phyloP scores from a whole-genome alignment of 2,797 vertebrate genomes.

The Oreochromis grahami region DNA sequence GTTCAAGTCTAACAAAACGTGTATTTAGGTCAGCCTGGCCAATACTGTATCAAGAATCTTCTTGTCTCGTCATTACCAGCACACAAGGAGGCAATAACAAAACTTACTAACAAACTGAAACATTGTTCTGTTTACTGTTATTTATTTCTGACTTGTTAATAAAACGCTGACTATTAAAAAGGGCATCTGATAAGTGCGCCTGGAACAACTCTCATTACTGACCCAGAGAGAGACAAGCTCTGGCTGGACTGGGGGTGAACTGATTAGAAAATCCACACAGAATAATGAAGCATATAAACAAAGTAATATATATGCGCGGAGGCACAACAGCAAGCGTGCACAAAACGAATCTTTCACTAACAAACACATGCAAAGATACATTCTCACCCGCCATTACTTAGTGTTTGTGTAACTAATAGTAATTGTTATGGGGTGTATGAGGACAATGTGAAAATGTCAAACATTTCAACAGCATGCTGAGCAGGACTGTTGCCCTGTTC shows the following conservation, averaged over 20 bases:
- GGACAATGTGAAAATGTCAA: constrained; percentile 54
- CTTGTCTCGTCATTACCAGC: constrained; percentile 7
- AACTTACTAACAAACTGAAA: background rate
- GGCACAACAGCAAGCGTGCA: background rate
- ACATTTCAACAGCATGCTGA: constrained; percentile 52
- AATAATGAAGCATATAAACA: constrained; percentile 46
- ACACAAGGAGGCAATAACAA: background rate
- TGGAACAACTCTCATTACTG: constrained; percentile 59
- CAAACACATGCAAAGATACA: background rate
- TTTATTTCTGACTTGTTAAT: constrained; percentile 44
- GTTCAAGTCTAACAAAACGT: background rate
- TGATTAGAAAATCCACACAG: constrained; percentile 36
- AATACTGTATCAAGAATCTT: constrained; percentile 7
- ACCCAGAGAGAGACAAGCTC: constrained; percentile 41
- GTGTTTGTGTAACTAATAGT: constrained; percentile 35
- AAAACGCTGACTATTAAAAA: constrained; percentile 55
- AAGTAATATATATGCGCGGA: constrained; percentile 22
- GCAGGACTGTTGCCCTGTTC: constrained; percentile 36
- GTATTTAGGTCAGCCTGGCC: background rate
- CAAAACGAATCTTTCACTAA: background rate
- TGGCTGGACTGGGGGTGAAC: constrained; percentile 31
- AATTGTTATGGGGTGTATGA: constrained; percentile 40
- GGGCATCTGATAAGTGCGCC: constrained; percentile 29
- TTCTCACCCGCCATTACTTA: background rate
- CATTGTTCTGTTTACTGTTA: background rate